Conservation (phyloP, 2,888 invertebrate genomes). For the Blastobasis adustella region DNA sequence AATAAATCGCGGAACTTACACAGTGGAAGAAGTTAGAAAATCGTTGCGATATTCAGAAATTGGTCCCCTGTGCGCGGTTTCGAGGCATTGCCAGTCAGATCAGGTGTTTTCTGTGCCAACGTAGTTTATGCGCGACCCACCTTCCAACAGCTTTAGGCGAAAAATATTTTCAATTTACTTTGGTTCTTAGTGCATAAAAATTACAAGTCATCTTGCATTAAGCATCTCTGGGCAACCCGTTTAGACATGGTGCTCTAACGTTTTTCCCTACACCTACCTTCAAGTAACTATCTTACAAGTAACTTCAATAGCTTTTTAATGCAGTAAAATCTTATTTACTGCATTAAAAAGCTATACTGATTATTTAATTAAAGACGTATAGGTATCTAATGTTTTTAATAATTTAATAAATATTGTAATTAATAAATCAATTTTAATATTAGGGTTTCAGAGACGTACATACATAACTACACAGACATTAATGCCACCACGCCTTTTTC, state of each 20-base stretch:
- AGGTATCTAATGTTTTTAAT: no score
- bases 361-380: no score
- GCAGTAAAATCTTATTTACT: neutral
- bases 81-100: slow-evolving; percentile 23
- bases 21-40: no score
- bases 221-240: no score
- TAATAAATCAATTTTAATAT: no score
- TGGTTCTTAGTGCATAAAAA: neutral
- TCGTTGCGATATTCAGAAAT: slow-evolving; percentile 12
- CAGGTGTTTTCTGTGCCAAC: slow-evolving; percentile 14
- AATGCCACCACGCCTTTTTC: no score
- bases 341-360: neutral
- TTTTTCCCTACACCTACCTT: neutral
- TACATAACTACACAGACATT: no score
- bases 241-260: no score
- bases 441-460: no score
- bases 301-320: neutral
- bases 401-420: no score
- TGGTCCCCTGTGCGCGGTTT: slow-evolving; percentile 21
- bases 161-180: neutral
- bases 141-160: neutral
- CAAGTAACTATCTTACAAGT: neutral
- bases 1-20: no score
- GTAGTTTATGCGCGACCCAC: neutral
- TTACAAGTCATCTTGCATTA: no score